phyloP scores from a whole-genome alignment of 1,140 invertebrate genomes.

The Heliconius nattereri region DNA sequence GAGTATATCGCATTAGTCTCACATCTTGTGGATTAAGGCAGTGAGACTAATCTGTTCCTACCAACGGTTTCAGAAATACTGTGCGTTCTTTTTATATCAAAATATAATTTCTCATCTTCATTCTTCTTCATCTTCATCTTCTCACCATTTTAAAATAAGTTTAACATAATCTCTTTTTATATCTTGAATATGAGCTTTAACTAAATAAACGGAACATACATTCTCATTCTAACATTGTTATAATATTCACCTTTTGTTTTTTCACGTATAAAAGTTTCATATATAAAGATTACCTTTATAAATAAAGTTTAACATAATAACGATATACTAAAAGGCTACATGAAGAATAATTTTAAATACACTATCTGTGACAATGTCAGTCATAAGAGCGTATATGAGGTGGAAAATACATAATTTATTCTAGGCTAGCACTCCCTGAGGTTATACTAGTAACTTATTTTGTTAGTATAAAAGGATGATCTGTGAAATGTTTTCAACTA shows the following conservation, averaged over 20 bases:
- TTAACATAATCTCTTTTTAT: no score
- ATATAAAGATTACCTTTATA: not conserved
- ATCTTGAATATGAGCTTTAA: no score
- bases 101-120: no score
- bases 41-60: no score
- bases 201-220: no score
- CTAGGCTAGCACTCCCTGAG: not conserved
- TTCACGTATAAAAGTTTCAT: not conserved
- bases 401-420: not conserved
- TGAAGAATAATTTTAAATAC: not conserved
- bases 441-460: not conserved
- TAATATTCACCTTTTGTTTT: not conserved
- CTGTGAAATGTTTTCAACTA: not conserved
- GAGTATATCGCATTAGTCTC: no score
- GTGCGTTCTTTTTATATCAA: no score
- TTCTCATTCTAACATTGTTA: not conserved
- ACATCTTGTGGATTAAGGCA: no score
- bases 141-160: no score
- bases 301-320: not conserved
- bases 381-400: conserved; percentile 1
- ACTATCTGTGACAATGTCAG: not conserved
- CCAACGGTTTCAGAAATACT: no score
- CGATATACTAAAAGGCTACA: not conserved
- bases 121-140: no score
- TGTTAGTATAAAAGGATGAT: not conserved